A percentile compares a stretch with the other conserved stretches of the same genome.
Evolutionary conservation across 2,113 vertebrate species (phyloP).

Genomic region (Eublepharis macularius): DNA sequence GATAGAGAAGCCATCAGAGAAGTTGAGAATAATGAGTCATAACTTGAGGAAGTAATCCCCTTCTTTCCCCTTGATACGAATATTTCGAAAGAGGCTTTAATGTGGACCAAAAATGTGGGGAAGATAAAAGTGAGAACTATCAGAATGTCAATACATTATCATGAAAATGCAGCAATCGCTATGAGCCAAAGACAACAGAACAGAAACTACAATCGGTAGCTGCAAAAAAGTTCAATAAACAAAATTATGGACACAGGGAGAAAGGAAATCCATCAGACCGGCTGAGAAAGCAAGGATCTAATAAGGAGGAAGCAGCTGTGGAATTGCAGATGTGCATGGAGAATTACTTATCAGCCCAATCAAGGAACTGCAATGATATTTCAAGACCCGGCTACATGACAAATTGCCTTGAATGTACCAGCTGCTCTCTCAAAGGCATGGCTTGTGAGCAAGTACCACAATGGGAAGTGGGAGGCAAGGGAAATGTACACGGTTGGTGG

Average conservation of each 20-base stretch:
- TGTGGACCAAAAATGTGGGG: not conserved
- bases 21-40: not conserved
- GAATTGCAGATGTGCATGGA: not conserved
- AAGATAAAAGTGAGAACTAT: not conserved
- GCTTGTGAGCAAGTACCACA: not conserved
- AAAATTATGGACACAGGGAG: not conserved
- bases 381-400: not conserved
- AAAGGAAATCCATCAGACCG: conserved; percentile 17
- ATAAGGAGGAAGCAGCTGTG: conserved; percentile 24
- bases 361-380: conserved; percentile 1
- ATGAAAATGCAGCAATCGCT: not conserved
- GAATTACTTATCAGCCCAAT: conserved; percentile 12
- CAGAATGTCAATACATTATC: not conserved
- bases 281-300: conserved; percentile 16
- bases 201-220: not conserved
- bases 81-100: not conserved
- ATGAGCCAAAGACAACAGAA: not conserved
- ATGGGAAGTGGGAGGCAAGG: not conserved
- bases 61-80: not conserved
- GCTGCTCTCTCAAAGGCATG: conserved; percentile 11
- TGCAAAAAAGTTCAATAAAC: not conserved
- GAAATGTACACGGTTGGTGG: not conserved
- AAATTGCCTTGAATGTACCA: not conserved
- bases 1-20: not conserved
- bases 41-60: not conserved